Evolutionary conservation across 2,888 invertebrate species (phyloP), one percentile per base, ranked within the genome.

Genomic region (Melieria picta): DNA sequence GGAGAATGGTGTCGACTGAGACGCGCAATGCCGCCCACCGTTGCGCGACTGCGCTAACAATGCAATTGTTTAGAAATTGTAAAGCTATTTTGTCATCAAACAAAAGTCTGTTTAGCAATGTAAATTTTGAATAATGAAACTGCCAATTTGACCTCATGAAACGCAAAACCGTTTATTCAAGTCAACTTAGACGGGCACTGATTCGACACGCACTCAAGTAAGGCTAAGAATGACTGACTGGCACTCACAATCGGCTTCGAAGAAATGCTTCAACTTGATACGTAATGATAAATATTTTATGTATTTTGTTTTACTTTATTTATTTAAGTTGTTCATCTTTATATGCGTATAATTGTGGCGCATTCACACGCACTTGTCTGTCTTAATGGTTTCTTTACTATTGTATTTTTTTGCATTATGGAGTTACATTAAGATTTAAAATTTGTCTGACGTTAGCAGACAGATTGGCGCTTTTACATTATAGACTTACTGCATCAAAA

Each of bases 1-100:
- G 80, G 80, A 5, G 72, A 75, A 10, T 68, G 72, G n/a, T 78
- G 79, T 16, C 74, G 74, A 7, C 76, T 80, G 42, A 76, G 74
- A 47, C 71, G 71, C n/a, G 76, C 80, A 3, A 65, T 77, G 7
- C 69, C 76, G 30, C 72, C 80, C 11, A 79, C 79, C 4, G 67
- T 75, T 69, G 69, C 65, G 0, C 71, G 76, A 66, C 61, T 63
- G n/a, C 48, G n/a, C 5, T n/a, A n/a, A 46, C 4, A 13, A 30
- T 50, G 42, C 6, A n/a, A 4, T 47, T 16, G 47, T 13, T 7
- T 13, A 46, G 7, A 46, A 7, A 13, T 46, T 16, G 1, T 52
- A 4, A 9, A 52, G 52, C 13, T n/a, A 5, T 52, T 52, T 52
- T 50, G 11, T 10, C 50, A 9, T 0, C 5, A n/a, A 52, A n/a